Base-by-base conservation (phyloP, 2,888 invertebrate species). In the Plagiodera versicolora region DNA sequence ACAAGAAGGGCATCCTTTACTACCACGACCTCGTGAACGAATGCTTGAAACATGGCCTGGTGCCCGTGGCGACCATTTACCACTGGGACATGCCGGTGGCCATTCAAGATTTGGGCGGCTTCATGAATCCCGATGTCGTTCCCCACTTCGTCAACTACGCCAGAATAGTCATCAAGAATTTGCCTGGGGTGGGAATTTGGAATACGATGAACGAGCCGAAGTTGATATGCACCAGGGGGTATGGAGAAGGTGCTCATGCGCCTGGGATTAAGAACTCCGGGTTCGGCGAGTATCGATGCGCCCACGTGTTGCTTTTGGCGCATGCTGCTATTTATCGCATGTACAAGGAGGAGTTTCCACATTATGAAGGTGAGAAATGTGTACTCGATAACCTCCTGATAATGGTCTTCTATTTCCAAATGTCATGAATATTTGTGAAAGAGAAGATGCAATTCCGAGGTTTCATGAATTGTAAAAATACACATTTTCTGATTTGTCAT, bases 21-120 rank as follows among this genome's bases (percentile, higher is more conserved):
- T 94, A 94, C 77, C 87, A 86, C 71, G 85, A 88, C 66, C 78
- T 94, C 46, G 89, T 94, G 54, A 82, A 90, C 70, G 89, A 87
- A 70, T 81, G 93, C 5, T 65, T 88, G 4, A 81, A 77, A 8
- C 66, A 67, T 53, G 62, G 84, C 67, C 86, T 91, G 51, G 71
- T 78, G 53, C 88, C 90, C 0, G 73, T 86, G 56, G 83, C 86
- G 1, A 87, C 87, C 0, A 79, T 89, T 74, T 87, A 86, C 79
- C 88, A 89, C 71, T 70, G 65, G 65, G 72, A 73, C 50, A 56
- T 72, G 11, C 73, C 73, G 1, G 39, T 39, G 2, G 4, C 39
- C n/a, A 48, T 72, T 10, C 67, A 72, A 79, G 83, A 86, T 48
- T n/a, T 39, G 4, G 88, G 88, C 0, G 88, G 87, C 0, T 88